Evolutionary conservation across 2,113 vertebrate genomes (phyloP).

Genomic region (Accipiter cooperii): DNA sequence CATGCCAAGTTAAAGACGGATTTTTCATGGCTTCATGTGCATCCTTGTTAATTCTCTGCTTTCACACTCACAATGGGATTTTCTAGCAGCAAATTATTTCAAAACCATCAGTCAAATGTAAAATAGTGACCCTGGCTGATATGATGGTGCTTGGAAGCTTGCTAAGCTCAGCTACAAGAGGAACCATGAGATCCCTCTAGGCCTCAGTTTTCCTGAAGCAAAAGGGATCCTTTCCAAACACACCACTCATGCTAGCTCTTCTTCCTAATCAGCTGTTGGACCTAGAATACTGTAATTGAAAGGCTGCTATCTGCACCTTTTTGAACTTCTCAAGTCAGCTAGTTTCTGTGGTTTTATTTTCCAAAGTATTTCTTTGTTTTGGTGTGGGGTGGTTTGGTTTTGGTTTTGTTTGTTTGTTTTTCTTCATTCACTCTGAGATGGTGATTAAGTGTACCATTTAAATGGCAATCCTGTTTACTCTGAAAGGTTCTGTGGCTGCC

Average conservation of each 20-base stretch:
- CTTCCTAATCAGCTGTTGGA: neutral
- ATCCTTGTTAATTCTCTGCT: neutral
- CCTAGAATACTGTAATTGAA: neutral
- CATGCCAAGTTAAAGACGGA: neutral
- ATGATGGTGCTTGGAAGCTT: neutral
- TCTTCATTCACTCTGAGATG: neutral
- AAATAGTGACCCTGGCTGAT: neutral
- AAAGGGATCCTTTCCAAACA: neutral
- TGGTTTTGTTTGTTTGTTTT: neutral
- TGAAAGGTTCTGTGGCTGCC: neutral
- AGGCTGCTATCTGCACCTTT: neutral
- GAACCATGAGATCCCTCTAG: neutral
- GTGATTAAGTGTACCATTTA: neutral
- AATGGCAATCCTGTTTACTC: neutral
- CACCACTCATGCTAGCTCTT: neutral
- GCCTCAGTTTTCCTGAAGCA: neutral
- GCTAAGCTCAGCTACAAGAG: neutral
- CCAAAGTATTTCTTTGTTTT: neutral
- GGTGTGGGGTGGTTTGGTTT: neutral
- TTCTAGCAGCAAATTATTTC: neutral
- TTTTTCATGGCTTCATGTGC: neutral
- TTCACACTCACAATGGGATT: neutral
- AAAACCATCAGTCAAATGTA: neutral
- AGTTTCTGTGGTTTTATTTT: neutral
- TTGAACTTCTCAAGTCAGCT: neutral